Evolutionary conservation across 1,140 invertebrate genomes (phyloP).

Genomic region (Meloidogyne floridensis): DNA sequence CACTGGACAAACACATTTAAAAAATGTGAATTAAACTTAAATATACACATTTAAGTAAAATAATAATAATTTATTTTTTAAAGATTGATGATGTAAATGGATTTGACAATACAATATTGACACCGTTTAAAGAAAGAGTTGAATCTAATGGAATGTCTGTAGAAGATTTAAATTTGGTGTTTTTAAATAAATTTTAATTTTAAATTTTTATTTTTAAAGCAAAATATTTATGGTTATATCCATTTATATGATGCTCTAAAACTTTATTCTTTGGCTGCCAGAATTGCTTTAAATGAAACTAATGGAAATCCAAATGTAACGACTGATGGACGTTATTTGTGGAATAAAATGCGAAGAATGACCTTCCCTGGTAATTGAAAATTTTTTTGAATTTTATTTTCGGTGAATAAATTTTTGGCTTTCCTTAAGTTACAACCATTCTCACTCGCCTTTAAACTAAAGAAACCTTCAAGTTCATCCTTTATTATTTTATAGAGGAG

Average conservation of each 20-base stretch:
- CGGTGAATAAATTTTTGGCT: background rate
- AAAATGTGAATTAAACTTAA: no score
- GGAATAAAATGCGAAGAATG: slow-evolving; percentile 59
- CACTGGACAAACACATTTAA: no score
- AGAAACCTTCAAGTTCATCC: no score
- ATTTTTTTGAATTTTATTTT: background rate
- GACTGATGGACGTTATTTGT: slow-evolving; percentile 50
- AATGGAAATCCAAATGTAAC: slow-evolving; percentile 47
- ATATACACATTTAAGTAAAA: background rate
- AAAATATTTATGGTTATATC: slow-evolving; percentile 59
- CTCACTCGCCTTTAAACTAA: background rate
- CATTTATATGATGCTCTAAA: slow-evolving; percentile 62
- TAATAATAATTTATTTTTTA: background rate
- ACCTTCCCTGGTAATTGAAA: slow-evolving; percentile 48
- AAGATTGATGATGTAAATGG: slow-evolving; percentile 63
- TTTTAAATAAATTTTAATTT: background rate
- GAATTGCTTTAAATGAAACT: slow-evolving; percentile 55
- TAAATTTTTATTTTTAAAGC: slow-evolving; percentile 34
- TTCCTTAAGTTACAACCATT: no score
- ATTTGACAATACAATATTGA: slow-evolving; percentile 57
- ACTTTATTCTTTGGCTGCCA: slow-evolving; percentile 55
- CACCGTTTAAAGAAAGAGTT: slow-evolving; percentile 55
- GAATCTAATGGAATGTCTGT: slow-evolving; percentile 53
- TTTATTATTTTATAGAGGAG: no score
- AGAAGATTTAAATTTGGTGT: slow-evolving; percentile 42